Evolutionary conservation across 2,113 vertebrate species (phyloP), one percentile per base, ranked within the genome.

Genomic region (Spea multiplicata): DNA sequence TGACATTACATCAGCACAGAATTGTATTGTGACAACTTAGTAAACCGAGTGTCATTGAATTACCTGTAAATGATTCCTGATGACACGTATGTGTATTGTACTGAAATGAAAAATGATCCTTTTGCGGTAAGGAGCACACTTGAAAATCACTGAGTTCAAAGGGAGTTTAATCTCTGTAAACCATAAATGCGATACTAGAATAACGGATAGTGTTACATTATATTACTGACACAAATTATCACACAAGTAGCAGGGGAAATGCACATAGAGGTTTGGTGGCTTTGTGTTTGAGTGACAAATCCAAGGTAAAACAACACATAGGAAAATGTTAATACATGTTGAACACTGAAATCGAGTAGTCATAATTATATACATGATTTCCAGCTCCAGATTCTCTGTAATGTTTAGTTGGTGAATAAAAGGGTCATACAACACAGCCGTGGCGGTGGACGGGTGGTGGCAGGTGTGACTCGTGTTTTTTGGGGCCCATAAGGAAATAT

Each of bases 21-120:
- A 4, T 75, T 57, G 48, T 71, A 45, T 4, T 81, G 47, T 78
- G 73, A 49, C 44, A 71, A 76, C 74, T 83, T 47, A 71, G 85
- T 83, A 88, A 83, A 9, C 70, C 82, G 30, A 52, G 50, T 52
- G 50, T 7, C 50, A 6, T 10, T 62, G 46, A 82, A 86, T 62
- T 52, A 44, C 62, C 86, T 81, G 86, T 85, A 79, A 88, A 80
- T 86, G 62, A 82, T 87, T 83, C 78, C 74, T 66, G 46, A 5
- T 77, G 65, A 55, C 62, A 78, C 57, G n/a, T 64, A 3, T 71
- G 14, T 78, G 4, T 70, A 78, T 66, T 10, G 71, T 81, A 62
- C 47, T 78, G 81, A 83, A n/a, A 10, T 86, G 65, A 45, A 78
- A 62, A 77, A 53, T 12, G 83, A 75, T 66, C 50, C 66, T 53